Conservation (phyloP, 2,888 invertebrate genomes). For the Heliconius aoede region DNA sequence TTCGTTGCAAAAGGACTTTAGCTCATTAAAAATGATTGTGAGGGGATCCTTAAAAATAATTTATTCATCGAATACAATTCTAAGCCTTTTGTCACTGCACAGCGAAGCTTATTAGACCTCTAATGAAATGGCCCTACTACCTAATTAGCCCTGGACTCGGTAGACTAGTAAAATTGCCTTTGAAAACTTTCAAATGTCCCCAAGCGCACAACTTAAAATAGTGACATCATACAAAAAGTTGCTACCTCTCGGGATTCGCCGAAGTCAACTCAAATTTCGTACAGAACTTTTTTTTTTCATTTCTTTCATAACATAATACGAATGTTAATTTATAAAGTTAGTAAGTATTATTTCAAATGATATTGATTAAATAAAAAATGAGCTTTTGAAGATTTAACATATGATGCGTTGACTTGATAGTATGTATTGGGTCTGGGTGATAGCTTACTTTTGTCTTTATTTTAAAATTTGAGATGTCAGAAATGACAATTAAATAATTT, state of each 20-base stretch:
- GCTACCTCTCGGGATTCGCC: slow-evolving; percentile 51
- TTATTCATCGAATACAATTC: slow-evolving; percentile 39
- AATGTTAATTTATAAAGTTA: not conserved
- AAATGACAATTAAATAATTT: too few relatives aligned
- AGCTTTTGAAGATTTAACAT: too few relatives aligned
- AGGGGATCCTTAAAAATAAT: slow-evolving; percentile 30
- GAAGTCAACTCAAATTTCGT: slow-evolving; percentile 39
- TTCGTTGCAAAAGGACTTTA: slow-evolving; percentile 10
- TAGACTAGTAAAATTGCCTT: slow-evolving; percentile 60
- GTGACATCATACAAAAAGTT: slow-evolving; percentile 64
- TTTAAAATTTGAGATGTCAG: too few relatives aligned
- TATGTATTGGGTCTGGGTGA: too few relatives aligned
- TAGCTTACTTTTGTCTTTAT: too few relatives aligned
- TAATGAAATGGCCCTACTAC: slow-evolving; percentile 61
- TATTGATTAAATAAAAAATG: not conserved
- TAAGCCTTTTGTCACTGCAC: slow-evolving; percentile 36
- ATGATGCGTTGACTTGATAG: too few relatives aligned
- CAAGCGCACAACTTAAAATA: slow-evolving; percentile 63
- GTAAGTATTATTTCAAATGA: not conserved
- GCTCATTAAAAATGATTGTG: slow-evolving; percentile 31
- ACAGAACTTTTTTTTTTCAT: slow-evolving; percentile 16
- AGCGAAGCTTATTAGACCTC: slow-evolving; percentile 67
- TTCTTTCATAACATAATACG: not conserved
- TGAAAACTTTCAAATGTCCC: slow-evolving; percentile 71
- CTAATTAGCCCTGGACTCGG: slow-evolving; percentile 62